Evolutionary conservation across 2,888 invertebrate genomes (phyloP), one percentile per base, ranked within the genome.

Genomic region (Phyllotreta cruciferae): DNA sequence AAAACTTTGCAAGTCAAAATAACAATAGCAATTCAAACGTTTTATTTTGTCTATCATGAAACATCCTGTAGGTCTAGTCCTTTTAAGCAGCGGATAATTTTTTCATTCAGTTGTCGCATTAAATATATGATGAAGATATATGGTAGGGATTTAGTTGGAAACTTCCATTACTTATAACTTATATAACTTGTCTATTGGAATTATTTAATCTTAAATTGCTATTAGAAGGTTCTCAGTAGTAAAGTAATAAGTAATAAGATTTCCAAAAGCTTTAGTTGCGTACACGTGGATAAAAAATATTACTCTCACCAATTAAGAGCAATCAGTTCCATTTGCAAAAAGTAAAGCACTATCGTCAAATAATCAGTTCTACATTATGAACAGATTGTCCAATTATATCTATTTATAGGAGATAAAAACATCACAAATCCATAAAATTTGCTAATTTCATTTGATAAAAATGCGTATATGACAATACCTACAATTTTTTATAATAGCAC

Each of bases 91-190:
- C 24, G 42, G 44, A 56, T 63, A 63, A 63, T 63, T 63, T 63
- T 57, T 60, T 64, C 54, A 52, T 35, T 52, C 24, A 13, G 36
- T 50, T 57, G 57, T 63, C 63, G 63, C 45, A 63, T 63, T 63
- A 50, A 56, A 53, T 60, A 53, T 38, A 52, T 61, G 10, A 66
- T 66, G 66, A 63, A 66, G 66, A 66, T 63, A 61, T 66, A 66
- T 65, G 47, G 49, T 62, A 65, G 65, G 60, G 60, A 56, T 58
- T 42, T 55, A 45, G 41, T 10, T 42, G 56, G 56, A 56, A 56
- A 38, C 56, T 44, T 38, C 55, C 52, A 44, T 44, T 56, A 47
- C 56, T 44, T 47, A 56, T 44, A 44, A 44, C 14, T 44, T 44
- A 44, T n/a, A 44, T 14, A 44, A 44, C 7, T 11, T 10, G 9